A percentile compares a stretch with the other conserved stretches of the same genome.
Evolutionary conservation across 2,888 invertebrate genomes (phyloP).

Genomic region (Timema podura): DNA sequence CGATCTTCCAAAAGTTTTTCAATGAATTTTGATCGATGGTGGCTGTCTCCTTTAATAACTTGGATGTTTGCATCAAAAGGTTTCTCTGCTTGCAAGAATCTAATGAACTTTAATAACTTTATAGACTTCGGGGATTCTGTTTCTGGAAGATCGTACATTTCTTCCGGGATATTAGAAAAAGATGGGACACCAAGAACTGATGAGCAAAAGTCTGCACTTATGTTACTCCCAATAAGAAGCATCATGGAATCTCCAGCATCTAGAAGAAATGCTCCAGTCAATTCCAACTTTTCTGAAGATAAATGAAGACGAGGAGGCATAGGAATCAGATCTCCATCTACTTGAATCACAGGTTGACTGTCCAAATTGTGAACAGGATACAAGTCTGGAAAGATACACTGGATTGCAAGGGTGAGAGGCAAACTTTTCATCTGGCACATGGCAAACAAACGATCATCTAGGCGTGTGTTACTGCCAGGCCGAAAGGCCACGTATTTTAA

Average conservation of each 20-base stretch:
- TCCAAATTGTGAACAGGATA: constrained; percentile 79
- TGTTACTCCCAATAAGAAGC: constrained; percentile 77
- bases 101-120: constrained; percentile 72
- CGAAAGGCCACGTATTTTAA: constrained; percentile 89
- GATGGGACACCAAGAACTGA: constrained; percentile 73
- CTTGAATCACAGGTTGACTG: constrained; percentile 43
- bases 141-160: constrained; percentile 69
- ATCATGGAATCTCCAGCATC: constrained; percentile 81
- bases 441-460: constrained; percentile 90
- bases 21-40: constrained; percentile 72
- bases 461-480: constrained; percentile 77
- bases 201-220: constrained; percentile 68
- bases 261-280: constrained; percentile 83
- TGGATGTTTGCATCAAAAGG: constrained; percentile 74
- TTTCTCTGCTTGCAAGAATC: constrained; percentile 78
- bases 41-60: constrained; percentile 79
- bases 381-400: constrained; percentile 85
- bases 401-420: constrained; percentile 76
- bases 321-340: constrained; percentile 28
- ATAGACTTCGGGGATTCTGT: constrained; percentile 70
- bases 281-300: constrained; percentile 67
- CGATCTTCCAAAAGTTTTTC: constrained; percentile 92
- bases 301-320: constrained; percentile 77
- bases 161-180: constrained; percentile 70
- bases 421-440: constrained; percentile 91